Base-by-base conservation (phyloP, 1,140 invertebrate genomes). In the Lerema accius region DNA sequence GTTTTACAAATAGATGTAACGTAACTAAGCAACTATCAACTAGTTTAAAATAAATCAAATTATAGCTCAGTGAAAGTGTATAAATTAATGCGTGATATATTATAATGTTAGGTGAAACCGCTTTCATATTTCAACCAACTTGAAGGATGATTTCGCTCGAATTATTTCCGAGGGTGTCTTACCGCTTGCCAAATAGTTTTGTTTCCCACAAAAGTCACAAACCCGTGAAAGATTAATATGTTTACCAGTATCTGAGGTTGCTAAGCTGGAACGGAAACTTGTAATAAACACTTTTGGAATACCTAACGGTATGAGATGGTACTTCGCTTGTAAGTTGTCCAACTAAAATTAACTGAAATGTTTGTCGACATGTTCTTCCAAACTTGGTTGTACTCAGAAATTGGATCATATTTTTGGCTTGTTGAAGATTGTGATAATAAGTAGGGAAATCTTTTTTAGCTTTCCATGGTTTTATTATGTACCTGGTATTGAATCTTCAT, bases 221-320 rank as follows among this genome's bases (percentile, higher is more conserved):
- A 39, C 60, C n/a, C 67, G 55, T 70, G 67, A 26, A 70, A 70
- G 67, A 70, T 66, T 63, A 66, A 70, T 70, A 63, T 66, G 60
- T 70, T 70, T 65, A 63, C 64, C 60, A 42, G 39, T 70, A 63
- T 63, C 63, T 63, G 48, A 50, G 48, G 14, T 56, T 56, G 14
- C 53, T 45, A 13, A 56, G 26, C 40, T 45, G 53, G 16, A 56
- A 55, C 13, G 37, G 37, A 46, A 23, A 19, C 16, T 23, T 11
- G 1, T 5, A 9, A 11, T 23, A 23, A 46, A 42, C 28, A 32
- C 9, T 32, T 32, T 4, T 32, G 9, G 9, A 32, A 32, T 32
- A 32, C 28, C 4, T 32, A 32, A 1, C 19, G 2, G 19, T 7
- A 7, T 32, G 1, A 7, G 28, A 32, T 4, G 7, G 1, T 1